A percentile compares a stretch with the other conserved stretches of the same genome.
Conservation (phyloP, 1,140 invertebrate genomes). For the Teleogryllus occipitalis region DNA sequence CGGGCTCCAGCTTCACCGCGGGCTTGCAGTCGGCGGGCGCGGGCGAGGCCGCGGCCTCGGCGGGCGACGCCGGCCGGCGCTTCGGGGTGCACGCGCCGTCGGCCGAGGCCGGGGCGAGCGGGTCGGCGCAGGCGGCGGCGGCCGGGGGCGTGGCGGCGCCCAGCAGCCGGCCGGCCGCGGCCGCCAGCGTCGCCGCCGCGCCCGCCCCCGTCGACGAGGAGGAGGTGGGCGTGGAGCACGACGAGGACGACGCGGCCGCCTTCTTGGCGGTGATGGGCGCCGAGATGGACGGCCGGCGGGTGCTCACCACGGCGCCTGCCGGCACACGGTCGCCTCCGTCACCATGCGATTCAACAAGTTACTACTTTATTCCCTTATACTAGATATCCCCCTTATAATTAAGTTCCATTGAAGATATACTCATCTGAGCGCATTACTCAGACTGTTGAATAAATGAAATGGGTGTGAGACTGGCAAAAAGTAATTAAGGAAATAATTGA, state of each 20-base stretch:
- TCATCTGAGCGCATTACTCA: no score
- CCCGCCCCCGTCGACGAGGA: slow-evolving; percentile 41
- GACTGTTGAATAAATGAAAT: no score
- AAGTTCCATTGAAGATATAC: no score
- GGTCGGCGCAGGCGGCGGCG: slow-evolving; percentile 41
- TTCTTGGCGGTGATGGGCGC: slow-evolving; percentile 61
- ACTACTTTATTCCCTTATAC: no score
- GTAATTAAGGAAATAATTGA: no score
- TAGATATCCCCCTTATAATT: no score
- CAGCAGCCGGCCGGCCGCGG: slow-evolving; percentile 49
- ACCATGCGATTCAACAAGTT: no score
- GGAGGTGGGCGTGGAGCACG: slow-evolving; percentile 16
- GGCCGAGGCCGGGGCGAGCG: slow-evolving; percentile 53
- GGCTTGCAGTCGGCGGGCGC: slow-evolving; percentile 45
- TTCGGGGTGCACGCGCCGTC: slow-evolving; percentile 55
- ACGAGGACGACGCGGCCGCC: slow-evolving; percentile 33
- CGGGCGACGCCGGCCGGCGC: slow-evolving; percentile 49
- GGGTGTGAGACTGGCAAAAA: no score
- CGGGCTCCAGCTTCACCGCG: slow-evolving; percentile 57
- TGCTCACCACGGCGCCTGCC: slow-evolving; percentile 54
- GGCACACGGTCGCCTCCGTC: slow-evolving; percentile 36
- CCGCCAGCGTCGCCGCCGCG: slow-evolving; percentile 45
- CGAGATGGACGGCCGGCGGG: slow-evolving; percentile 60
- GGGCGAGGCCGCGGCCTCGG: background rate
- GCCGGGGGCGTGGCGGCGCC: slow-evolving; percentile 52